Evolutionary conservation across 2,113 vertebrate species (phyloP).

Genomic region (Dipodomys merriami): DNA sequence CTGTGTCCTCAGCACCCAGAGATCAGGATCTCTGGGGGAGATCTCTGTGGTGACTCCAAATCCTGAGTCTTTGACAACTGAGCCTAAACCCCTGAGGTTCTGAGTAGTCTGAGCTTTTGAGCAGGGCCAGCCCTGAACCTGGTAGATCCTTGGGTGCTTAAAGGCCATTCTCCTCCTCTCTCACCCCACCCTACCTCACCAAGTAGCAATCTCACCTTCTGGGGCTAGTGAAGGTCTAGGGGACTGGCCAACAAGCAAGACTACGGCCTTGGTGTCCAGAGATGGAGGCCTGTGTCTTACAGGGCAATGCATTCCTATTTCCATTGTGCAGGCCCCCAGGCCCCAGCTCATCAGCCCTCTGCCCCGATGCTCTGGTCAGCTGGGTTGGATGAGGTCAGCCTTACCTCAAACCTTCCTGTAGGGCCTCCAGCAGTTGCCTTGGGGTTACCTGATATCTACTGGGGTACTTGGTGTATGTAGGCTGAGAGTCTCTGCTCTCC

Average conservation of each 20-base stretch:
- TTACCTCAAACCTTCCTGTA: not conserved
- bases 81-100: not conserved
- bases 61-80: not conserved
- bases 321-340: not conserved
- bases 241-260: not conserved
- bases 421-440: not conserved
- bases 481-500: not conserved
- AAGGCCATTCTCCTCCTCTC: not conserved
- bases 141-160: not conserved
- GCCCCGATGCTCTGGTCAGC: not conserved
- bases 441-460: not conserved
- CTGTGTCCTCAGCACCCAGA: not conserved
- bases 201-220: not conserved
- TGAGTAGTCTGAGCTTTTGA: not conserved
- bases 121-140: not conserved
- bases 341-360: not conserved
- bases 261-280: not conserved
- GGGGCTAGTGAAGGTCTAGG: not conserved
- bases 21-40: not conserved
- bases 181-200: too few relatives aligned
- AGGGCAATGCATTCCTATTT: not conserved
- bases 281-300: not conserved
- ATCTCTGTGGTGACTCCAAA: too few relatives aligned
- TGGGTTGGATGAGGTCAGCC: not conserved
- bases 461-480: accelerated